A percentile compares a stretch with the other conserved stretches of the same genome.
Conservation (phyloP, 1,140 invertebrate genomes). For the Oppia nitens region DNA sequence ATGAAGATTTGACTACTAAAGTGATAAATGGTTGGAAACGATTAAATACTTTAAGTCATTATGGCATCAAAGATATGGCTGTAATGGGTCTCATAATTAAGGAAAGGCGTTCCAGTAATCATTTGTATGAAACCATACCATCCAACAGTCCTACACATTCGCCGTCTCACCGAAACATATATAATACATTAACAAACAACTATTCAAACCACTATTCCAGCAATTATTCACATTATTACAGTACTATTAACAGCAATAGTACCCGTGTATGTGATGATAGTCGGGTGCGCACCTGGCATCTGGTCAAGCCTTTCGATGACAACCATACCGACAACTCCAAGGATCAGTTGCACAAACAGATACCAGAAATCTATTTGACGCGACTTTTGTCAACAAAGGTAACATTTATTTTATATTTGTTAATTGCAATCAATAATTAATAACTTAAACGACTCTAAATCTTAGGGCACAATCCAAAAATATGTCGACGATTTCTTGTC, state of each 20-base stretch:
- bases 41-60: slow-evolving; percentile 77
- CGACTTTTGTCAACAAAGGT: slow-evolving; percentile 68
- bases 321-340: slow-evolving; percentile 13
- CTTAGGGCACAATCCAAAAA: slow-evolving; percentile 80
- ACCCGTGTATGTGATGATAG: neutral
- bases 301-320: slow-evolving; percentile 18
- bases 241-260: neutral
- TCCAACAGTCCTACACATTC: neutral
- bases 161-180: neutral
- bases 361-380: slow-evolving; percentile 88
- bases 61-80: slow-evolving; percentile 82
- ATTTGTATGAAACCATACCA: neutral
- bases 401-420: neutral
- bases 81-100: slow-evolving; percentile 54
- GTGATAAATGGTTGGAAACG: slow-evolving; percentile 71
- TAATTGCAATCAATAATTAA: neutral
- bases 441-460: neutral
- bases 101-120: neutral
- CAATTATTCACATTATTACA: neutral
- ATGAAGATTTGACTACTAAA: slow-evolving; percentile 82
- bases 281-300: slow-evolving; percentile 15
- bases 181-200: too few relatives aligned
- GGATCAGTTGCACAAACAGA: slow-evolving; percentile 43
- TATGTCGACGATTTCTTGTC: slow-evolving; percentile 88
- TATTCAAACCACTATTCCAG: too few relatives aligned